Conservation (phyloP, 1,140 invertebrate species). For the Atta colombica region DNA sequence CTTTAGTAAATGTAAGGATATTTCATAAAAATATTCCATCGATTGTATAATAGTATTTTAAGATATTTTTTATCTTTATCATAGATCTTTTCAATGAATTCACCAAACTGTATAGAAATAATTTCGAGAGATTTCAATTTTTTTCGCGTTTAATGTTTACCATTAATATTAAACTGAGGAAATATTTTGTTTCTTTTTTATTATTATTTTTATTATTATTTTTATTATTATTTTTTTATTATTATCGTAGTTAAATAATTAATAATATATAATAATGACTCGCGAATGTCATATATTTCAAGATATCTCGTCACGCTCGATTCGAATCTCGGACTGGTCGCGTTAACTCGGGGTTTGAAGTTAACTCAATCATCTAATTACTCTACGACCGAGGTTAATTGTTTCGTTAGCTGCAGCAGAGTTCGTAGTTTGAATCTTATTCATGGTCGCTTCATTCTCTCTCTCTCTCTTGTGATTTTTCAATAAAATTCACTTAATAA, state of each 20-base stretch:
- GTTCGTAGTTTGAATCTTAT: slow-evolving; percentile 32
- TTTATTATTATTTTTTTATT: too few relatives aligned
- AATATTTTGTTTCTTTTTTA: neutral
- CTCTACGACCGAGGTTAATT: slow-evolving; percentile 82
- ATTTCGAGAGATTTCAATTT: neutral
- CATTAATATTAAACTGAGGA: neutral
- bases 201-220: too few relatives aligned
- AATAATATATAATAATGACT: neutral
- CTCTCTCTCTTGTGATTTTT: slow-evolving; percentile 24
- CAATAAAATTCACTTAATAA: neutral
- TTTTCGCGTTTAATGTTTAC: neutral
- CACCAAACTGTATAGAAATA: neutral
- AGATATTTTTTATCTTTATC: neutral
- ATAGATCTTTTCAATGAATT: neutral
- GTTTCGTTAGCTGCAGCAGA: slow-evolving; percentile 78
- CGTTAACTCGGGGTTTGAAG: slow-evolving; percentile 81
- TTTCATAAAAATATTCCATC: neutral
- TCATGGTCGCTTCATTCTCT: neutral
- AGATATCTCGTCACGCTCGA: slow-evolving; percentile 45
- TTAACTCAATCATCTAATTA: slow-evolving; percentile 85
- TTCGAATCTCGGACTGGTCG: slow-evolving; percentile 75
- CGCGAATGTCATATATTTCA: slow-evolving; percentile 50
- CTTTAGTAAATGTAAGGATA: slow-evolving; percentile 18
- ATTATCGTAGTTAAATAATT: neutral
- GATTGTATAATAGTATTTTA: slow-evolving; percentile 31